Percentiles rank a stretch among this genome's conserved stretches.
Conservation (phyloP, 2,113 vertebrate genomes). For the Equus przewalskii region DNA sequence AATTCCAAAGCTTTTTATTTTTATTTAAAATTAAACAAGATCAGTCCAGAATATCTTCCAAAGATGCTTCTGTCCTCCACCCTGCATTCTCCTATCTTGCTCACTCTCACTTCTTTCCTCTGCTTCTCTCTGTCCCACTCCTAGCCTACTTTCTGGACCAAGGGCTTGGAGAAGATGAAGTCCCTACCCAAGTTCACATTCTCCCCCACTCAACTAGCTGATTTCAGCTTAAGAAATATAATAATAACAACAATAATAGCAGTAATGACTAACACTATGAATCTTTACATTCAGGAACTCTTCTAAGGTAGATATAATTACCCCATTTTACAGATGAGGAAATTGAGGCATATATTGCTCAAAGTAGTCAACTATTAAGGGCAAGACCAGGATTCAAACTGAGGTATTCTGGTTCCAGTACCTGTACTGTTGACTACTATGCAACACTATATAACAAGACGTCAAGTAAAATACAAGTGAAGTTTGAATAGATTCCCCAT, state of each 20-base stretch:
- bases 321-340: background rate
- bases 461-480: background rate
- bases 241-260: background rate
- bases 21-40: constrained; percentile 5
- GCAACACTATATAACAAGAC: background rate
- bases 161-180: background rate
- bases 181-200: background rate
- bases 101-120: background rate
- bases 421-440: background rate
- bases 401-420: background rate
- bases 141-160: background rate
- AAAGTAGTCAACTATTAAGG: background rate
- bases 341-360: background rate
- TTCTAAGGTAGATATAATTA: background rate
- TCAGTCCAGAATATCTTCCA: background rate
- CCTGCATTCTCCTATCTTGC: background rate
- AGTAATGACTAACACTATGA: background rate
- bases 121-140: background rate
- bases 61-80: background rate
- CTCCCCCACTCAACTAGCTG: background rate
- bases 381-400: background rate
- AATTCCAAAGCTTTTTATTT: constrained; percentile 4
- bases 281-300: background rate
- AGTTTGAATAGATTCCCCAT: background rate
- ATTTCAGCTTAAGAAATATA: background rate